Percentiles rank a stretch among this genome's conserved stretches.
These are phyloP conservation scores for Odontocerum albicorne DNA, from an alignment of 2,888 invertebrate genomes.

Conservation along the genomic window DNA sequence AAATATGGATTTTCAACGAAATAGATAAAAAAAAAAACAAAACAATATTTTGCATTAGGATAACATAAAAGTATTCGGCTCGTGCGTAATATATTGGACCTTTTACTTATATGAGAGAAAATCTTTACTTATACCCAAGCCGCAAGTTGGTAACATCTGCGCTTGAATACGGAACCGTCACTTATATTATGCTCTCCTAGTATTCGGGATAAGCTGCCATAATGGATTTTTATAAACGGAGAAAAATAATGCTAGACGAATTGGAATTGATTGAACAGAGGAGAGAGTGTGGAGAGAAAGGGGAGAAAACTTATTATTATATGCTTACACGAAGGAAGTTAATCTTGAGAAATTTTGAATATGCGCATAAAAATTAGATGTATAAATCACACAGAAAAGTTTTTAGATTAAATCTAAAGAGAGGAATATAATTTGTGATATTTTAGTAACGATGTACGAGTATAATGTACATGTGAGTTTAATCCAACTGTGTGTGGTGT, in stretches of 20 bases:
- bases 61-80: not conserved
- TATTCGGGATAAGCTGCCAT: conserved; percentile 31
- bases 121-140: conserved; percentile 30
- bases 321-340: too few species aligned
- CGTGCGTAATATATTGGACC: not conserved
- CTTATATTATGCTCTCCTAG: conserved; percentile 23
- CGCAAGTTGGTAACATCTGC: conserved; percentile 29
- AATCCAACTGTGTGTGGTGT: too few species aligned
- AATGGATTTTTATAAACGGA: conserved; percentile 28
- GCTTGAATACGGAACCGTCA: conserved; percentile 25
- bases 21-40: too few species aligned
- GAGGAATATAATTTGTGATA: too few species aligned
- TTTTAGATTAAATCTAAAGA: too few species aligned
- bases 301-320: conserved; percentile 5
- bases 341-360: too few species aligned
- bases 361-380: too few species aligned
- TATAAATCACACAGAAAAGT: too few species aligned
- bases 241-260: conserved; percentile 28
- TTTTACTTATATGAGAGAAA: conserved; percentile 6
- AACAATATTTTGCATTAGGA: not conserved
- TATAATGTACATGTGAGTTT: too few species aligned
- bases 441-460: too few species aligned
- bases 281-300: conserved; percentile 4
- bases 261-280: conserved; percentile 16
- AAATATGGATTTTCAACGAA: too few species aligned